Base-by-base conservation (phyloP, 2,113 vertebrate genomes). In the Calyptomena viridis region DNA sequence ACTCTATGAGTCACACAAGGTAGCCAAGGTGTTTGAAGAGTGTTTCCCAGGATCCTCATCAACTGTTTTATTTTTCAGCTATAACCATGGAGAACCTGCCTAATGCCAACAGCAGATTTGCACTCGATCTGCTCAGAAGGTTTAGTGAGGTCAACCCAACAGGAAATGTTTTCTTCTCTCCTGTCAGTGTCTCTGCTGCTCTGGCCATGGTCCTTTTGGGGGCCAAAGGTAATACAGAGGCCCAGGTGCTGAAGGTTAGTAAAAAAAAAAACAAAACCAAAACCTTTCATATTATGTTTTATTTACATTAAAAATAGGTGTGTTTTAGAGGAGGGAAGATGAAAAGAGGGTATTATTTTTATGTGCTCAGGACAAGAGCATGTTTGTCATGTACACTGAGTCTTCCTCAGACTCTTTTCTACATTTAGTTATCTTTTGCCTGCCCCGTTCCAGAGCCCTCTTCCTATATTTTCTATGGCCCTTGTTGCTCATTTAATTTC, bases 141-240 rank as follows among this genome's bases (percentile, higher is more conserved):
- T 44, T 98, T 77, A 95, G 4, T 30, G 83, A 97, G 74, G 49
- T 46, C 47, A 94, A 88, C n/a, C 83, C 95, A 35, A 80, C 81
- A 0, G 95, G 86, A 52, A 98, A 98, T 35, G 12, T 98, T 64
- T 98, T 98, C 90, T 80, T 97, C 92, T 98, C 98, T 5, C 98
- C 98, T 28, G 2, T 97, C 46, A 97, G 97, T 69, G 31, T 98
- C 31, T 97, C 97, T 8, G 88, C 97, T 9, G 98, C 98, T 4
- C 23, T 98, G 87, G 97, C 97, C 47, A 98, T 98, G 98, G 42
- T 98, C 44, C 33, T 83, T 23, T 50, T 98, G 74, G 98, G 98
- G 66, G 24, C 97, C 74, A 95, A 21, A 89, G 97, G 97, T n/a
- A 53, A 94, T 25, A 98, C 98, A 8, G 95, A 90, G 2, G 33